Evolutionary conservation across 2,113 vertebrate species (phyloP).

Genomic region (Brienomyrus longianalis): DNA sequence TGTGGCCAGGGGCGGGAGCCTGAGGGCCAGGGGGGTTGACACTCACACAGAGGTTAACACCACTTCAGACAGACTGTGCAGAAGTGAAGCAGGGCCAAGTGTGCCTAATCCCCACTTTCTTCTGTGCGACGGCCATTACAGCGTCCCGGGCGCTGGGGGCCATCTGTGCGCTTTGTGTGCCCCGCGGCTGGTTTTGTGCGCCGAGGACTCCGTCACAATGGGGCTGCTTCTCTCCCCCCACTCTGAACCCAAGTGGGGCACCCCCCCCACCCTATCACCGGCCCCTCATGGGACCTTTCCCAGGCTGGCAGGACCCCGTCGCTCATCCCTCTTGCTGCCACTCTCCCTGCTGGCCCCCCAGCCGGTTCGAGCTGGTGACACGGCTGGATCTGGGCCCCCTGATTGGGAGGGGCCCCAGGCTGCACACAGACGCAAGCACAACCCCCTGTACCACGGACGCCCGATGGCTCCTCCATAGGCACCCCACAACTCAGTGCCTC

Average conservation of each 20-base stretch:
- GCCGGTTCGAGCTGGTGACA: neutral
- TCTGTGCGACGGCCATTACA: slow-evolving; percentile 44
- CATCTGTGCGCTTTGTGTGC: slow-evolving; percentile 47
- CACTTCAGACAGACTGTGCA: slow-evolving; percentile 33
- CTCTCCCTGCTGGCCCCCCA: slow-evolving; percentile 24
- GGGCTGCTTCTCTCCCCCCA: slow-evolving; percentile 29
- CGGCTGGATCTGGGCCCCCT: neutral
- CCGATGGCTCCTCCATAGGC: neutral
- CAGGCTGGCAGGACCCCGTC: neutral
- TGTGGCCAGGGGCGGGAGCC: neutral
- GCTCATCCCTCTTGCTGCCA: neutral
- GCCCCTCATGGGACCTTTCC: slow-evolving; percentile 26
- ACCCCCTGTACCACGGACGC: neutral
- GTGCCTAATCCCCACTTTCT: slow-evolving; percentile 39
- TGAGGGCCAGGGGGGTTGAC: neutral
- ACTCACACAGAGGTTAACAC: slow-evolving; percentile 35
- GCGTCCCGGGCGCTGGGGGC: slow-evolving; percentile 38
- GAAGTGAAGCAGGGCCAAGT: slow-evolving; percentile 36
- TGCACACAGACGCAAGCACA: neutral
- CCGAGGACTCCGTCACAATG: slow-evolving; percentile 35
- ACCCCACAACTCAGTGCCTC: neutral
- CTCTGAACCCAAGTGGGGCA: neutral
- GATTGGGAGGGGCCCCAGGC: neutral
- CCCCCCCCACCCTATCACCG: slow-evolving; percentile 19
- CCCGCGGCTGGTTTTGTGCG: slow-evolving; percentile 37